phyloP scores from a whole-genome alignment of 2,888 invertebrate species.

The Mesorhabditis sp. region DNA sequence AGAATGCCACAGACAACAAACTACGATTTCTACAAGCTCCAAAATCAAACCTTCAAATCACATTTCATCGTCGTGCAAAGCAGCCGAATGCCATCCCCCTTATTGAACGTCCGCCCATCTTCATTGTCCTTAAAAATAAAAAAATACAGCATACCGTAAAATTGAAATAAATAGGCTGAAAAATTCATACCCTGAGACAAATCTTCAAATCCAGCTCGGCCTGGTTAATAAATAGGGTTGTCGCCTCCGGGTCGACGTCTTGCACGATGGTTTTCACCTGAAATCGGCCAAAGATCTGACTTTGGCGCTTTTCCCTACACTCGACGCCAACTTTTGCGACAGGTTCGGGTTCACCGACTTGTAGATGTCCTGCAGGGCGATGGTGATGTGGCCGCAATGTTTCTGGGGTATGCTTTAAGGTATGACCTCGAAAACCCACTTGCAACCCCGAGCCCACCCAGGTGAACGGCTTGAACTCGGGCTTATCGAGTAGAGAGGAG shows the following conservation, averaged over 20 bases:
- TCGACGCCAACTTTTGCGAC: not conserved
- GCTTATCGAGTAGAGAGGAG: conserved; percentile 42
- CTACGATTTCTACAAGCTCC: too few species aligned
- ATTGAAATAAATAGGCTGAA: not conserved
- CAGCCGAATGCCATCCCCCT: conserved; percentile 54
- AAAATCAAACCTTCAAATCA: conserved; percentile 32
- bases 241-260: conserved; percentile 43
- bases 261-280: conserved; percentile 29
- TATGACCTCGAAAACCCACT: conserved; percentile 47
- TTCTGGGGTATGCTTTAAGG: conserved; percentile 45
- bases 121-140: conserved; percentile 26
- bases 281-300: not conserved
- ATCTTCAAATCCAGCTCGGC: conserved; percentile 57
- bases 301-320: not conserved
- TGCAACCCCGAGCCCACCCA: conserved; percentile 58
- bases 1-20: too few species aligned
- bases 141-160: not conserved
- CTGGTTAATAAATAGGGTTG: conserved; percentile 36
- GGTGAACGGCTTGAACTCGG: conserved; percentile 46
- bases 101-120: conserved; percentile 53
- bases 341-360: conserved; percentile 15
- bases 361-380: conserved; percentile 47
- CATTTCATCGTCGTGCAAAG: conserved; percentile 47
- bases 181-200: conserved; percentile 37
- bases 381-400: conserved; percentile 56